A percentile compares a stretch with the other conserved stretches of the same genome.
Evolutionary conservation across 2,888 invertebrate species (phyloP).

Genomic region (Monochamus alternatus): DNA sequence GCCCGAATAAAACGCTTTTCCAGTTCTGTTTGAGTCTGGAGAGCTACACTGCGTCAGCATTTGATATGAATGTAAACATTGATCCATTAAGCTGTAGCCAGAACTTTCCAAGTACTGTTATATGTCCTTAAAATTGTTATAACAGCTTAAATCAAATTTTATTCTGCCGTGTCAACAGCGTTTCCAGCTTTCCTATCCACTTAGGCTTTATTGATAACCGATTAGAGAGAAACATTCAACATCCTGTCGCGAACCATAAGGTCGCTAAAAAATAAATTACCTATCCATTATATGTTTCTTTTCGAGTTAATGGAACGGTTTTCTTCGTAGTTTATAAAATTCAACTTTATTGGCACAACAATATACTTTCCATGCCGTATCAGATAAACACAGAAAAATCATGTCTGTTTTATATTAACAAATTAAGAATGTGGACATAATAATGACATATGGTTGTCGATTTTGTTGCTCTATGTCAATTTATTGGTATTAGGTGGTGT

Average conservation of each 20-base stretch:
- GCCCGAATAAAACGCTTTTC: conserved; percentile 56
- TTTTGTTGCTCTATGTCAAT: too few species aligned
- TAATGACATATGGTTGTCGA: too few species aligned
- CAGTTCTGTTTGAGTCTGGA: conserved; percentile 52
- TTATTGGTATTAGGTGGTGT: too few species aligned
- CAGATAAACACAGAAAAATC: too few species aligned
- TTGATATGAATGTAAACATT: conserved; percentile 66
- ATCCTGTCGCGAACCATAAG: neutral
- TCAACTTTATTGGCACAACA: too few species aligned
- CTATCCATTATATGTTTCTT: too few species aligned
- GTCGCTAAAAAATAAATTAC: too few species aligned
- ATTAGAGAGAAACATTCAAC: neutral
- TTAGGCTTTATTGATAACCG: neutral
- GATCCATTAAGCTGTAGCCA: conserved; percentile 61
- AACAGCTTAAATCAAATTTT: conserved; percentile 49
- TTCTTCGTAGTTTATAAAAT: neutral
- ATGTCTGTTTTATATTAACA: too few species aligned
- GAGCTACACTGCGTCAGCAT: conserved; percentile 57
- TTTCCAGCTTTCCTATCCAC: conserved; percentile 13
- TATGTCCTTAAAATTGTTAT: conserved; percentile 45
- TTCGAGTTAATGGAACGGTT: neutral
- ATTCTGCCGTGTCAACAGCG: conserved; percentile 15
- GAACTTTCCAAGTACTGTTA: conserved; percentile 51
- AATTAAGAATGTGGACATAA: too few species aligned
- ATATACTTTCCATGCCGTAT: too few species aligned